phyloP scores from a whole-genome alignment of 2,797 vertebrate species.

The Sebastes melanostomus region DNA sequence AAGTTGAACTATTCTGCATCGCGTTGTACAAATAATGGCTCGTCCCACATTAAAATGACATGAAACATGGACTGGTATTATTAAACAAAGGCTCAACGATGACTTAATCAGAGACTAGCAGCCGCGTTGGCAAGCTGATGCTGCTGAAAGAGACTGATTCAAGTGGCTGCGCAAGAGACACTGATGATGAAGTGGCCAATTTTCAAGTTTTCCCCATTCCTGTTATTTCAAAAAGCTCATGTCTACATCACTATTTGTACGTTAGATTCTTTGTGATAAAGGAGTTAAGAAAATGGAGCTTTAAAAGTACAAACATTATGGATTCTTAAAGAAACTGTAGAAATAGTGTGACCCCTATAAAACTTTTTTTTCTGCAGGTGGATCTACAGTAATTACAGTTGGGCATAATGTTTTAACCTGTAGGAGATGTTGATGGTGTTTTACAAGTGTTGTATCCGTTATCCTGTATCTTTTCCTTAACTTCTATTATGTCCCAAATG shows the following conservation, averaged over 20 bases:
- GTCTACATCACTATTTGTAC: slow-evolving; percentile 17
- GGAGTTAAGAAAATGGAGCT: background rate
- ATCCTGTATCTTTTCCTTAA: background rate
- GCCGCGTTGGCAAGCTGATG: slow-evolving; percentile 19
- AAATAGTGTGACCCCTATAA: background rate
- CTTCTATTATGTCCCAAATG: background rate
- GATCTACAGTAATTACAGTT: slow-evolving; percentile 1
- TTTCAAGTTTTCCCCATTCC: background rate
- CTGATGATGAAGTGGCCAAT: slow-evolving; percentile 4
- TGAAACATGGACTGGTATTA: slow-evolving; percentile 22
- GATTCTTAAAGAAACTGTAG: background rate
- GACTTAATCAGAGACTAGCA: slow-evolving; percentile 44
- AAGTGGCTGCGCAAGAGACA: slow-evolving; percentile 2
- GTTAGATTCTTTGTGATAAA: slow-evolving; percentile 17
- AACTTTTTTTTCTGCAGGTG: slow-evolving; percentile 11
- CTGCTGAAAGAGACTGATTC: slow-evolving; percentile 19
- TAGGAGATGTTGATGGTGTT: background rate
- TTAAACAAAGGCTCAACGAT: slow-evolving; percentile 24
- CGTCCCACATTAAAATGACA: slow-evolving; percentile 20
- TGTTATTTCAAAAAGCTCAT: background rate
- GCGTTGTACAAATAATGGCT: slow-evolving; percentile 13
- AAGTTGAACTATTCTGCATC: slow-evolving; percentile 22
- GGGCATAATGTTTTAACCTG: slow-evolving; percentile 12
- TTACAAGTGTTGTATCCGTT: slow-evolving; percentile 10
- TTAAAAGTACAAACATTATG: background rate